phyloP scores from a whole-genome alignment of 92 coral and sea anemone genomes.

The Siderastrea siderea region DNA sequence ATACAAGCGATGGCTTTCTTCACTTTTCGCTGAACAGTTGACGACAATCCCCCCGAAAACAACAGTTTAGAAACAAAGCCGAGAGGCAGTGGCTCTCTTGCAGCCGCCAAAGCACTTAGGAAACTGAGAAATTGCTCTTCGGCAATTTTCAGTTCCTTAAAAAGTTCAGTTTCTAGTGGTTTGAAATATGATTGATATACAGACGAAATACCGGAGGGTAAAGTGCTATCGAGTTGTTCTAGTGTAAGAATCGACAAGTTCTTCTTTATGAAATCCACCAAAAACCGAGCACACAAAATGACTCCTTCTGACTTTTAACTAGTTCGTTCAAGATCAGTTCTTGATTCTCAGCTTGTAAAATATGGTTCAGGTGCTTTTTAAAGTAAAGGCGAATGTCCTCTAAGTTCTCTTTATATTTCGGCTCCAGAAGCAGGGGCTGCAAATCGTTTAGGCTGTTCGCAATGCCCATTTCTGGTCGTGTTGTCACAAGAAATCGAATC shows the following conservation, averaged over 20 bases:
- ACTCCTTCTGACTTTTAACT: conserved; percentile 45
- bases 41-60: background rate
- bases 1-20: conserved; percentile 20
- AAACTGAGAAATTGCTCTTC: background rate
- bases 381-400: conserved; percentile 22
- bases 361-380: background rate
- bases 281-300: background rate
- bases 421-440: conserved; percentile 36
- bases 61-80: conserved; percentile 3
- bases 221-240: background rate
- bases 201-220: too few species aligned
- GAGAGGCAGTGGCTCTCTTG: background rate
- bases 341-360: background rate
- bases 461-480: conserved; percentile 40
- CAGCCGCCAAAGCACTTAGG: background rate
- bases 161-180: background rate
- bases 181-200: background rate
- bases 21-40: background rate
- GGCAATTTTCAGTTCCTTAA: background rate
- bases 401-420: conserved; percentile 47
- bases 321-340: conserved; percentile 1
- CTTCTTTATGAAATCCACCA: conserved; percentile 16
- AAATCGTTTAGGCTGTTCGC: conserved; percentile 24
- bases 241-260: background rate
- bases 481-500: conserved; percentile 22